Evolutionary conservation across 2,113 vertebrate genomes (phyloP).

Genomic region (Polyodon spathula): DNA sequence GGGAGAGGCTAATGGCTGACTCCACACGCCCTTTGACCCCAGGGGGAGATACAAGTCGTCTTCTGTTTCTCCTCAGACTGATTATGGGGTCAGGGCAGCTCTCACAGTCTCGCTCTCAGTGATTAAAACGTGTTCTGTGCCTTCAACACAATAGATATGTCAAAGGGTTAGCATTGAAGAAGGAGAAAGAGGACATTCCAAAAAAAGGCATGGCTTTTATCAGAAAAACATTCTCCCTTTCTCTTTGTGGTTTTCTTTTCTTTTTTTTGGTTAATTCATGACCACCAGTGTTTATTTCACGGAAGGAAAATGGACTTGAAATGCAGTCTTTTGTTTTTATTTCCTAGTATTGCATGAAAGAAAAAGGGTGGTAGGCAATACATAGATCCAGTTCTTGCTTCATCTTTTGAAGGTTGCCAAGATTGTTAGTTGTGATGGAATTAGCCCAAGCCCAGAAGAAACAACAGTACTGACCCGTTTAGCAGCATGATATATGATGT

Average conservation of each 20-base stretch:
- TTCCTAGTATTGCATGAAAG: background rate
- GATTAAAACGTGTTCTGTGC: slow-evolving; percentile 39
- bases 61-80: slow-evolving; percentile 69
- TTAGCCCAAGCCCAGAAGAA: slow-evolving; percentile 36
- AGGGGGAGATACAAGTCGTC: slow-evolving; percentile 58
- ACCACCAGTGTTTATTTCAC: background rate
- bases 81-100: slow-evolving; percentile 56
- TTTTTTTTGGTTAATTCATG: background rate
- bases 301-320: background rate
- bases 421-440: slow-evolving; percentile 21
- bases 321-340: slow-evolving; percentile 2
- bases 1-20: slow-evolving; percentile 50
- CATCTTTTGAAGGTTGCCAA: slow-evolving; percentile 1
- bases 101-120: slow-evolving; percentile 30
- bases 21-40: slow-evolving; percentile 62
- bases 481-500: slow-evolving; percentile 36
- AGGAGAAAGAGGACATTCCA: slow-evolving; percentile 35
- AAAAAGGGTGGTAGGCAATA: background rate
- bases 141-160: slow-evolving; percentile 45
- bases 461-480: slow-evolving; percentile 41
- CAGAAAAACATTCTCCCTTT: slow-evolving; percentile 24
- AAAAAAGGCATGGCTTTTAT: slow-evolving; percentile 19
- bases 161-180: slow-evolving; percentile 21
- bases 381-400: background rate
- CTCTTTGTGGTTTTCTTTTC: slow-evolving; percentile 13